Conservation (phyloP, 2,113 vertebrate genomes). For the Panthera tigris region DNA sequence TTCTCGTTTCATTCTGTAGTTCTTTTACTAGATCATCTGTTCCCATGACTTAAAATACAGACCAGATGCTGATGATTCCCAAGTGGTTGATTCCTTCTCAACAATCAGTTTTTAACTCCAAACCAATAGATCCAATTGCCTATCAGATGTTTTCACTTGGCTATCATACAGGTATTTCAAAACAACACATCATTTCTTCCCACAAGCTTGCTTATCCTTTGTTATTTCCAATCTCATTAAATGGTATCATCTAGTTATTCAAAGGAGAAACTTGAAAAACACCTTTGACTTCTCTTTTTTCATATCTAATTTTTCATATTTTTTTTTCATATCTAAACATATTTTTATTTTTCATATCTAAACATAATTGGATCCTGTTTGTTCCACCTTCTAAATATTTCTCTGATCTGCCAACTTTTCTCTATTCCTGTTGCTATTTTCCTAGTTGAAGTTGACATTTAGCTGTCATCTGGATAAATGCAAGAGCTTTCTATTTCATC, state of each 20-base stretch:
- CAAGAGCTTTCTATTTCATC: background rate
- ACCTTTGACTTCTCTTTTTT: background rate
- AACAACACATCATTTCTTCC: background rate
- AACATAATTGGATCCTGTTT: background rate
- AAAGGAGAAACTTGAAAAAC: background rate
- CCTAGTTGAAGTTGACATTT: background rate
- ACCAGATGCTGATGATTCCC: background rate
- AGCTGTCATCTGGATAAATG: background rate
- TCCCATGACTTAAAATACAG: background rate
- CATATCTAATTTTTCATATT: too few species aligned
- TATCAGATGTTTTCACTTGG: background rate
- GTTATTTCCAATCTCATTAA: background rate
- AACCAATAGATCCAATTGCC: background rate
- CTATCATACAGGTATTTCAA: background rate
- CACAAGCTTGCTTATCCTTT: background rate
- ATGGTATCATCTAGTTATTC: background rate
- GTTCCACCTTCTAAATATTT: background rate
- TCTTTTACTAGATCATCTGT: background rate
- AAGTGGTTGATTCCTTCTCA: background rate
- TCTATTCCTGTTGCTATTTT: background rate
- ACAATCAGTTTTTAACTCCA: background rate
- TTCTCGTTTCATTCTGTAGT: background rate
- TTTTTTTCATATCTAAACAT: background rate
- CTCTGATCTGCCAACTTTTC: background rate
- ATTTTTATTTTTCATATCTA: background rate